Evolutionary conservation across 2,797 vertebrate species (phyloP).

Genomic region (Pelobates cultripes): DNA sequence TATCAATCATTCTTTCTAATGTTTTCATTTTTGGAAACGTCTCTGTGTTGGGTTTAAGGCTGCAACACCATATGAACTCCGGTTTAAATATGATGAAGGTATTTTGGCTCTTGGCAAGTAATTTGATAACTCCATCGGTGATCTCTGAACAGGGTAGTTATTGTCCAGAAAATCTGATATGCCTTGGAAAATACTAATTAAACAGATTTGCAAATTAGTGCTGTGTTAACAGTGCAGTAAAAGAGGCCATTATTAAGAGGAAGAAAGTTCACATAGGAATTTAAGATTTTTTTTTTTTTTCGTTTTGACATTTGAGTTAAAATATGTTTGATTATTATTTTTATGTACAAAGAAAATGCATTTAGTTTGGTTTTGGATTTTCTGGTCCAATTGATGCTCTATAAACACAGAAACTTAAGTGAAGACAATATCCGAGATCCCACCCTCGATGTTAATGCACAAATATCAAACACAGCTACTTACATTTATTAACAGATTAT

Average conservation of each 20-base stretch:
- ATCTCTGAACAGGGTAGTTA: conserved; percentile 39
- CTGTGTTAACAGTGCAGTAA: conserved; percentile 37
- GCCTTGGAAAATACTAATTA: conserved; percentile 42
- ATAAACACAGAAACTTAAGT: too few relatives aligned
- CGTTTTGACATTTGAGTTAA: too few relatives aligned
- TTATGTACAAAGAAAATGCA: too few relatives aligned
- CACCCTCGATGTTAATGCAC: too few relatives aligned
- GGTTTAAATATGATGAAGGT: conserved; percentile 14
- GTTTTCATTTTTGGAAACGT: background rate
- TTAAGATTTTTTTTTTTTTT: background rate
- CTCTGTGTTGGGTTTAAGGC: conserved; percentile 3
- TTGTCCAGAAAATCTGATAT: conserved; percentile 47
- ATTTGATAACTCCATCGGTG: conserved; percentile 42
- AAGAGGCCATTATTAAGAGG: conserved; percentile 10
- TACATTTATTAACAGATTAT: too few relatives aligned
- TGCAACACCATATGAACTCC: conserved; percentile 17
- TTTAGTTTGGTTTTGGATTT: too few relatives aligned
- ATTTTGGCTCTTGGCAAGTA: conserved; percentile 33
- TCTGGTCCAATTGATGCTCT: too few relatives aligned
- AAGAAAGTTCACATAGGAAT: background rate
- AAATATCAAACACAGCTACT: too few relatives aligned
- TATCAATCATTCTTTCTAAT: background rate
- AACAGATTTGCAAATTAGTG: conserved; percentile 49
- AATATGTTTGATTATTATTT: too few relatives aligned
- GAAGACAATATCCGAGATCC: too few relatives aligned